phyloP scores from a whole-genome alignment of 2,797 vertebrate species.

The Apogon talboti region DNA sequence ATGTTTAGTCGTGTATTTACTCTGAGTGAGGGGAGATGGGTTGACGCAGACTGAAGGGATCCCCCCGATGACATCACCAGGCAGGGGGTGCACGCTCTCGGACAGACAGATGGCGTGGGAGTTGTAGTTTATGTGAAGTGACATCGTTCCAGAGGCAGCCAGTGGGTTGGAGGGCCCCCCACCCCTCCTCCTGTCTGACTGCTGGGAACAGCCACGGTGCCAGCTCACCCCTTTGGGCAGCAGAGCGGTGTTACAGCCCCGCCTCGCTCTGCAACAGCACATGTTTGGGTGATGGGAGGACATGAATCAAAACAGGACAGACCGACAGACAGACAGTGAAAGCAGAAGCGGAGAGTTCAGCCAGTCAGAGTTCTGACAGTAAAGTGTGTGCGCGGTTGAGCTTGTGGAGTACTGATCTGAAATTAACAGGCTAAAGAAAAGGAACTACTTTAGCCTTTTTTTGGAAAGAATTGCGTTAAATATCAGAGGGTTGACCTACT shows the following conservation, averaged over 20 bases:
- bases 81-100: constrained; percentile 8
- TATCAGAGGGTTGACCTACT: constrained; percentile 9
- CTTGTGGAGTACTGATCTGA: neutral
- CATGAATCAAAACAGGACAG: constrained; percentile 59
- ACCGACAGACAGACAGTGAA: constrained; percentile 27
- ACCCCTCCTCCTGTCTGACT: constrained; percentile 26
- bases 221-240: constrained; percentile 67
- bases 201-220: constrained; percentile 59
- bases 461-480: neutral
- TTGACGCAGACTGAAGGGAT: constrained; percentile 45
- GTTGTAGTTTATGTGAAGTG: constrained; percentile 51
- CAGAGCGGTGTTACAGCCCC: constrained; percentile 55
- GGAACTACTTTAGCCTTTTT: constrained; percentile 17
- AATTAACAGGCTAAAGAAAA: neutral
- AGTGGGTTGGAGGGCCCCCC: constrained; percentile 34
- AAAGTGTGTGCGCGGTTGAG: neutral
- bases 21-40: neutral
- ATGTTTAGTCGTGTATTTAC: neutral
- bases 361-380: constrained; percentile 4
- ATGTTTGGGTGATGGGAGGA: constrained; percentile 61
- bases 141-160: constrained; percentile 29
- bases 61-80: constrained; percentile 52
- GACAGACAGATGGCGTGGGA: constrained; percentile 43
- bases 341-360: constrained; percentile 25
- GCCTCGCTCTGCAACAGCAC: constrained; percentile 50